Evolutionary conservation across 1,140 invertebrate species (phyloP), one percentile per base, ranked within the genome.

Genomic region (Cydia fagiglandana): DNA sequence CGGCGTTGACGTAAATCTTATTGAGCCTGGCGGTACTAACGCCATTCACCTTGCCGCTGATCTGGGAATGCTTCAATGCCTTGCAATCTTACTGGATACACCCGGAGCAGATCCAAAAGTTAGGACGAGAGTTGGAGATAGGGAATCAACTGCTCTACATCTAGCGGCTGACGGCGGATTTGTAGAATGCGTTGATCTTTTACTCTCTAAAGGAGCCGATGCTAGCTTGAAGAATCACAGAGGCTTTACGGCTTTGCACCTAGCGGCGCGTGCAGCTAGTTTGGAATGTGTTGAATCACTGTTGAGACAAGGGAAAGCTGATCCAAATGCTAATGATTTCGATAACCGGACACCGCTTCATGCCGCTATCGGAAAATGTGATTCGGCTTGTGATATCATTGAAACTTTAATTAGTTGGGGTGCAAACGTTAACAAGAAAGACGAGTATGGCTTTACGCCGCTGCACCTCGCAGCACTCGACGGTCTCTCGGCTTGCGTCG

Each of bases 391-490:
- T 79, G 96, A 96, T 79, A 96, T 96, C 9, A 95, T 96, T 45
- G 96, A 97, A 83, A 94, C 94, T 0, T 88, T 97, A 3, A 95
- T 97, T 20, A 95, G 94, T 78, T 96, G 96, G 94, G 96, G 96
- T 7, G 96, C 97, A 4, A 95, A 97, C 81, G 96, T 98, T 0
- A 98, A 98, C 86, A 94, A 95, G 61, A 96, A 96, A 81, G 97
- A 98, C 83, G 96, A 96, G 77, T 98, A 97, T 82, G 97, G 97
- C 0, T 98, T 98, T 86, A 97, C 97, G 0, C 96, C 97, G 0
- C 91, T 98, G 15, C 98, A 98, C 86, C 94, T 98, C 61, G 97
- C 97, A 5, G 97, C 97, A 6, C 88, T 97, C 0, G 97, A 97
- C 85, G 97, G 97, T 41, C 91, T 97, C n/a, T 96, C 96, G 0